These are phyloP conservation scores for Accipiter virgatus DNA, from an alignment of 2,113 vertebrate species.

Conservation along the genomic window DNA sequence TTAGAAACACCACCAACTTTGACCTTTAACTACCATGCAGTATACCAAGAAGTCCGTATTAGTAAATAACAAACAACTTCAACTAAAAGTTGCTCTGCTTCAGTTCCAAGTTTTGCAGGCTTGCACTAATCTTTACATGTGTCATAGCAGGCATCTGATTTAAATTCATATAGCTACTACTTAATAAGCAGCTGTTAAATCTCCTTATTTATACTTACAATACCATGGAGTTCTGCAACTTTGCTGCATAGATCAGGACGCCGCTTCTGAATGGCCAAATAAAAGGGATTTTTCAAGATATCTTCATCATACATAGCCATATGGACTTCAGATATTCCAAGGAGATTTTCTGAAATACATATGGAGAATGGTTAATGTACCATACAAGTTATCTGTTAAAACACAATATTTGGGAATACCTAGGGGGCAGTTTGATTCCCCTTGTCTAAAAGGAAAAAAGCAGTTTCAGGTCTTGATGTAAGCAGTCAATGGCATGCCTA, in stretches of 20 bases:
- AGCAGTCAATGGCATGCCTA: neutral
- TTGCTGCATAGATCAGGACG: constrained; percentile 86
- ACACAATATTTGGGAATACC: neutral
- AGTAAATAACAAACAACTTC: neutral
- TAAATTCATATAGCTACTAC: neutral
- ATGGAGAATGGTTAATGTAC: neutral
- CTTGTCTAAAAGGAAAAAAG: neutral
- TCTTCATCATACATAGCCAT: constrained; percentile 99
- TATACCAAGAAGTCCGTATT: neutral
- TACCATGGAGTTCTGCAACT: constrained; percentile 87
- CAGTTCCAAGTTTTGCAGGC: neutral
- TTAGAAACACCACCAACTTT: neutral
- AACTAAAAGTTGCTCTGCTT: neutral
- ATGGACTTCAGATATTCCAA: constrained; percentile 73
- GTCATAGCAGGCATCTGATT: neutral
- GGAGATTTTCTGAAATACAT: constrained; percentile 32
- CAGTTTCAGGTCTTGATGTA: neutral
- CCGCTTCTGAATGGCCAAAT: constrained; percentile 87
- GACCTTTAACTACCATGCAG: neutral
- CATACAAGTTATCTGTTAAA: neutral
- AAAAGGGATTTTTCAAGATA: constrained; percentile 94
- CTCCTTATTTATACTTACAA: constrained; percentile 76
- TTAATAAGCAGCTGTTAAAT: neutral
- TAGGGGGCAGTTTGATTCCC: neutral
- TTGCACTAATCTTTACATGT: neutral